Percentiles rank a stretch among this genome's conserved stretches.
Conservation (phyloP, 1,140 invertebrate species). For the Zaprionus africanus region DNA sequence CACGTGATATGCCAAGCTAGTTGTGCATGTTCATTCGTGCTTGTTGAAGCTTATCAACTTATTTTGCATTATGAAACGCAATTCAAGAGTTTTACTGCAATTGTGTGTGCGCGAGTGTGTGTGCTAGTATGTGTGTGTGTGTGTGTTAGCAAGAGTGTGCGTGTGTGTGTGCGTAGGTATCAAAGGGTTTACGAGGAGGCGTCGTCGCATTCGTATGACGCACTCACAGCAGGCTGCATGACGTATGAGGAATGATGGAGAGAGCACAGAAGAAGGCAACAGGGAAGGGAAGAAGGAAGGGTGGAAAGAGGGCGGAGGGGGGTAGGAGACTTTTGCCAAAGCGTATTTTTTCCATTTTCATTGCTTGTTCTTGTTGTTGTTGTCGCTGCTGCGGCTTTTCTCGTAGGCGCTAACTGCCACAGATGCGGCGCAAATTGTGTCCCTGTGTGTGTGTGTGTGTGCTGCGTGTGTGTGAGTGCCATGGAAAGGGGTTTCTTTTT, state of each 20-base stretch:
- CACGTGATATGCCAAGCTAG: background rate
- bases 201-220: background rate
- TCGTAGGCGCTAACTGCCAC: slow-evolving; percentile 41
- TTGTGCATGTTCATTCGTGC: background rate
- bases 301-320: background rate
- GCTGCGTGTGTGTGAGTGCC: background rate
- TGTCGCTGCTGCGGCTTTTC: slow-evolving; percentile 6
- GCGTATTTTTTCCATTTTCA: slow-evolving; percentile 10
- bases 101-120: background rate
- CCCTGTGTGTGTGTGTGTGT: slow-evolving; percentile 17
- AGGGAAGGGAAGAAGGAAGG: background rate
- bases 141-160: background rate
- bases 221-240: background rate
- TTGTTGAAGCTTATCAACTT: slow-evolving; percentile 27
- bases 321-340: slow-evolving; percentile 4
- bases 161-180: background rate
- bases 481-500: slow-evolving; percentile 30
- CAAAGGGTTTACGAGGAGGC: background rate
- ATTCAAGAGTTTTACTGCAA: slow-evolving; percentile 21
- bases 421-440: slow-evolving; percentile 39
- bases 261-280: background rate
- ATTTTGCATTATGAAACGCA: slow-evolving; percentile 35
- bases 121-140: background rate
- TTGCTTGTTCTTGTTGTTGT: slow-evolving; percentile 7
- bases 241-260: background rate